A percentile compares a stretch with the other conserved stretches of the same genome.
Conservation (phyloP, 2,888 invertebrate species). For the Lasioglossum leucozonium region DNA sequence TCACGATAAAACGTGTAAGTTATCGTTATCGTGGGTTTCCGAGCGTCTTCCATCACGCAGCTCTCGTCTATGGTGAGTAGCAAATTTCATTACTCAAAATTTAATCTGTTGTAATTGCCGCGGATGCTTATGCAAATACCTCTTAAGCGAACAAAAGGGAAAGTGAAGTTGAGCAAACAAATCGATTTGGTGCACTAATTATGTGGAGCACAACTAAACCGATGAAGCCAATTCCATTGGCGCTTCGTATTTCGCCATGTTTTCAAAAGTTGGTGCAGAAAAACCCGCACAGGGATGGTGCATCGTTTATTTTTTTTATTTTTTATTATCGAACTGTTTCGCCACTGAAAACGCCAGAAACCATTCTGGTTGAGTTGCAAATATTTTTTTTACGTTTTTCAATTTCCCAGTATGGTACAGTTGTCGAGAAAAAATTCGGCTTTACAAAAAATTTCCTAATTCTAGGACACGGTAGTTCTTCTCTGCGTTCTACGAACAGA, state of each 20-base stretch:
- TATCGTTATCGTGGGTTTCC: neutral
- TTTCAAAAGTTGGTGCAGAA: neutral
- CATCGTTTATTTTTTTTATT: no score
- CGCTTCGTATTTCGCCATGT: neutral
- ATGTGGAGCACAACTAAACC: neutral
- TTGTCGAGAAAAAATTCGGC: neutral
- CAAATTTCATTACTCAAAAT: conserved; percentile 57
- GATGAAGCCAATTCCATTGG: neutral
- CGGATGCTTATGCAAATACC: neutral
- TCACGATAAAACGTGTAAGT: conserved; percentile 29
- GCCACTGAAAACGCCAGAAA: neutral
- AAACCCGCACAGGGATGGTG: neutral
- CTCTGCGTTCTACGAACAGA: neutral
- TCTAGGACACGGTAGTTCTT: neutral
- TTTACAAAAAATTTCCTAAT: neutral
- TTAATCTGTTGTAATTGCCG: conserved; percentile 31
- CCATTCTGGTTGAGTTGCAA: neutral
- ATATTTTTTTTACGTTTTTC: neutral
- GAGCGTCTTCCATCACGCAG: conserved; percentile 2
- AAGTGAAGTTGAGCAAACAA: neutral
- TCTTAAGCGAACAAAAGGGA: neutral
- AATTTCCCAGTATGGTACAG: neutral
- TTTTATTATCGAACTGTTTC: neutral
- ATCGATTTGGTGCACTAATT: neutral
- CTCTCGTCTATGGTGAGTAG: conserved; percentile 56